Evolutionary conservation across 2,113 vertebrate genomes (phyloP), one percentile per base, ranked within the genome.

Genomic region (Euleptes europaea): DNA sequence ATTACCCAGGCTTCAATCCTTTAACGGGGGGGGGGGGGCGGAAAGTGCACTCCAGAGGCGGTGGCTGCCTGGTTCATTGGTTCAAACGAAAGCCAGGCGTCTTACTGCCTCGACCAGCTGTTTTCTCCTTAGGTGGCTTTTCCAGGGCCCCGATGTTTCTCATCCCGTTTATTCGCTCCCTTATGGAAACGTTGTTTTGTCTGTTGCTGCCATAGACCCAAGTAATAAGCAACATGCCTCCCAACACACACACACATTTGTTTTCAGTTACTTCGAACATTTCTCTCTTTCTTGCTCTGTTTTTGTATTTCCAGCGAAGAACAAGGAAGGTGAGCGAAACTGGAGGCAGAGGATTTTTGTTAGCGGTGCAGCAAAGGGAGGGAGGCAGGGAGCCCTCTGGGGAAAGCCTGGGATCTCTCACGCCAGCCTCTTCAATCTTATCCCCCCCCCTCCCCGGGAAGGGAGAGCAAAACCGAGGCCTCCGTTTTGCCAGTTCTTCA

Each of bases 341-440:
- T 84, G 85, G 26, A 35, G 60, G 57, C 69, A 35, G 81, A 82
- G 60, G 49, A 57, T 47, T 82, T 60, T 28, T 42, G 86, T 83
- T 89, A 85, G 78, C 78, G 82, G 78, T 75, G 89, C 86, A 90
- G 84, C 87, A 86, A 75, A 85, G 82, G 66, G 5, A 40, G 31
- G 49, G 75, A 11, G 83, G 38, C 54, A 10, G 60, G 60, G 60
- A 66, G 33, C 15, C n/a, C 85, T 33, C 81, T 93, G 91, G 91
- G 90, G 67, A 84, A 14, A 74, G 81, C 79, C 82, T 76, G 80
- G 77, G 86, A 84, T 93, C 86, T 86, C 83, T 87, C 87, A 82
- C 87, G 82, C 81, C 75, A 72, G 80, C 79, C 80, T 89, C 89
- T 87, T 89, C 82, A 80, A 83, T 86, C 76, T 81, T 66, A 78